A percentile compares a stretch with the other conserved stretches of the same genome.
Conservation (phyloP, 2,888 invertebrate species). For the Bursaphelenchus okinawaensis region DNA sequence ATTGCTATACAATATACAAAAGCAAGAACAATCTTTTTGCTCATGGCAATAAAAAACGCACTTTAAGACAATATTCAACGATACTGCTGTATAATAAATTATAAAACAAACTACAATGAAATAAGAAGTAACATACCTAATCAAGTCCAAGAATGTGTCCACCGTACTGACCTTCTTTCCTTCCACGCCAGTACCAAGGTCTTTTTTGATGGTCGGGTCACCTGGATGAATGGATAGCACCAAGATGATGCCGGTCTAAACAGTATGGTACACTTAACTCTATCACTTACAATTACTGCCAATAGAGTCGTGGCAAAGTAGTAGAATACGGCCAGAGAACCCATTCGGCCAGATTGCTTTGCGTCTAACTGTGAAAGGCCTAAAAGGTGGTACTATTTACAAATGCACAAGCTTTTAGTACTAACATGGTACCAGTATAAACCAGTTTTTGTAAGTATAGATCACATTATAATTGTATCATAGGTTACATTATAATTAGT, state of each 20-base stretch:
- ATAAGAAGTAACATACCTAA: slow-evolving; percentile 68
- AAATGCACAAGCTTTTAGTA: slow-evolving; percentile 1
- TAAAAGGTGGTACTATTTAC: slow-evolving; percentile 51
- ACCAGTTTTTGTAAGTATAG: too few relatives aligned
- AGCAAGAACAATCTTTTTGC: too few relatives aligned
- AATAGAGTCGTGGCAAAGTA: slow-evolving; percentile 68
- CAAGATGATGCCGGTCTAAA: slow-evolving; percentile 64
- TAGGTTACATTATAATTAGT: too few relatives aligned
- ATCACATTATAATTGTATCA: too few relatives aligned
- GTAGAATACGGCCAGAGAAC: slow-evolving; percentile 66
- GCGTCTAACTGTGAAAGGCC: slow-evolving; percentile 68
- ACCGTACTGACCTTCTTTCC: slow-evolving; percentile 60
- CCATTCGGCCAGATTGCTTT: slow-evolving; percentile 67
- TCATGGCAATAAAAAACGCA: too few relatives aligned
- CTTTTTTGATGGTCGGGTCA: slow-evolving; percentile 60
- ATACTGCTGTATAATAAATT: too few relatives aligned
- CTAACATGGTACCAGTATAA: too few relatives aligned
- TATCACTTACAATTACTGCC: slow-evolving; percentile 64
- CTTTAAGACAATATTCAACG: too few relatives aligned
- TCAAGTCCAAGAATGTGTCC: slow-evolving; percentile 81
- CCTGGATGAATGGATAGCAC: slow-evolving; percentile 68
- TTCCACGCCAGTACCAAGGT: slow-evolving; percentile 49
- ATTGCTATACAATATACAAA: too few relatives aligned
- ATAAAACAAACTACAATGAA: too few relatives aligned
- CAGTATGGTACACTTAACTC: neutral